Conservation (phyloP, 2,113 vertebrate species). For the Melanerpes formicivorus region DNA sequence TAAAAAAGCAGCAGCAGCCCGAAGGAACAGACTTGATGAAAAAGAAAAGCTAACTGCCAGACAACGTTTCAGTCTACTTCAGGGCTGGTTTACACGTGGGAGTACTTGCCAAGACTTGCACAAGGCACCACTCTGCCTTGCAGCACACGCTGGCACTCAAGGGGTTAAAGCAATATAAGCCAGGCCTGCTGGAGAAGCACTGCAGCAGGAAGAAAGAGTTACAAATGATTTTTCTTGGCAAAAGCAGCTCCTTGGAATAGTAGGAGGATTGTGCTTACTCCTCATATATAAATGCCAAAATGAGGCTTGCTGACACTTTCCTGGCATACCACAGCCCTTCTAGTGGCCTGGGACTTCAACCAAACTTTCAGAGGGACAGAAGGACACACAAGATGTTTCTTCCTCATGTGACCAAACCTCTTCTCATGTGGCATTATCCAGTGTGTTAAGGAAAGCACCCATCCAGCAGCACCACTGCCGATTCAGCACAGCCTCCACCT, state of each 20-base stretch:
- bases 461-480: accelerated
- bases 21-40: conserved; percentile 49
- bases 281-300: conserved; percentile 69
- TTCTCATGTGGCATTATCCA: neutral
- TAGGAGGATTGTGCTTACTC: conserved; percentile 72
- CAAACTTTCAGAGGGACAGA: conserved; percentile 25
- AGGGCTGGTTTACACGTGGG: conserved; percentile 13
- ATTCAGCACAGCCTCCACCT: neutral
- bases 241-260: conserved; percentile 64
- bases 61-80: conserved; percentile 41
- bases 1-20: conserved; percentile 38
- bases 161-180: conserved; percentile 58
- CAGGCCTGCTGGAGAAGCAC: conserved; percentile 56
- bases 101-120: conserved; percentile 50
- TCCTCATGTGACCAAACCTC: neutral
- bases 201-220: conserved; percentile 70
- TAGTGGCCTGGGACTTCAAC: conserved; percentile 20
- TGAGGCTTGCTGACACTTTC: conserved; percentile 68
- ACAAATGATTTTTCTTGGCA: conserved; percentile 80
- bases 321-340: conserved; percentile 46
- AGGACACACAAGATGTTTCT: conserved; percentile 11
- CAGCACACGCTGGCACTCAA: conserved; percentile 16
- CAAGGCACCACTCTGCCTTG: conserved; percentile 23
- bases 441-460: accelerated
- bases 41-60: conserved; percentile 66